Evolutionary conservation across 2,888 invertebrate genomes (phyloP), one percentile per base, ranked within the genome.

Genomic region (Matsumyia berberina): DNA sequence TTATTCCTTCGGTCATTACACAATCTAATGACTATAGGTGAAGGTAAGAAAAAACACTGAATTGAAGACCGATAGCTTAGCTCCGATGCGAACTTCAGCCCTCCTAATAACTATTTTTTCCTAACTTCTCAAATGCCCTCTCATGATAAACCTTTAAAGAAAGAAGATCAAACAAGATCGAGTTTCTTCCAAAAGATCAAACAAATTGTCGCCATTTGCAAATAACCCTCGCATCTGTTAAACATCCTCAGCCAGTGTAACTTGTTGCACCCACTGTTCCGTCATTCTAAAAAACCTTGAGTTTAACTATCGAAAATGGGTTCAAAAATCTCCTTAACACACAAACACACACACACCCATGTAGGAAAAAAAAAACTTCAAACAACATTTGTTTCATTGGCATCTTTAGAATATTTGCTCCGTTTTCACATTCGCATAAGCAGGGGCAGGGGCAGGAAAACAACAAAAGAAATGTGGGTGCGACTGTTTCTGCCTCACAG

Each of bases 381-480:
- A 62, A 39, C 62, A 60, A n/a, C n/a, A n/a, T n/a, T 70, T 60
- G 51, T 60, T 73, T 60, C 72, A 62, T 62, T 62, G 60, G 60
- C 60, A 58, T 72, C 37, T 51, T 49, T 37, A 24, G 70, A 58
- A 49, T 70, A 29, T 42, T 73, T 60, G 39, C 58, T 46, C 57
- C 51, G 7, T 39, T 51, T 33, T 11, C 37, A 44, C 33, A 57
- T 29, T 24, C 15, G 39, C 49, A 57, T 57, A 39, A 44, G 66
- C 29, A n/a, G n/a, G n/a, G n/a, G n/a, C n/a, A n/a, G n/a, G n/a
- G 58, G 15, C 0, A 15, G 24, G 58, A 24, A 1, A 15, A 39
- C 39, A 46, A 24, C 55, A 70, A 58, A 70, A 46, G 24, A 49
- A 57, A 49, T 58, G 44, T 39, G 44, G n/a, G 24, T 72, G 31